phyloP scores from a whole-genome alignment of 1,140 invertebrate species.

The Bacillus rossius region DNA sequence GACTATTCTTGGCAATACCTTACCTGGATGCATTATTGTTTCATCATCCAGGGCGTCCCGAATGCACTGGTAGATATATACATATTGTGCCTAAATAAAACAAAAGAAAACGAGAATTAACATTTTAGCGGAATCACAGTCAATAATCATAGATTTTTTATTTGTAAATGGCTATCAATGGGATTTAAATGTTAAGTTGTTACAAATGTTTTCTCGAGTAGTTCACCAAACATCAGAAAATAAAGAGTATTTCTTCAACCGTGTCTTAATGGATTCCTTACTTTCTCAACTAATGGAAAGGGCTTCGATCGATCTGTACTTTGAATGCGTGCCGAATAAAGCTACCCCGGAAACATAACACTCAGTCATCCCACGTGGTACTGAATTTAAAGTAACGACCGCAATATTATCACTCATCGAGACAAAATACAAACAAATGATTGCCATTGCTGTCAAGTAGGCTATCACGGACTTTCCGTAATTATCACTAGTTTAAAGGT shows the following conservation, averaged over 20 bases:
- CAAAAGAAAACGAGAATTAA: background rate
- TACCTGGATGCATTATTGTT: background rate
- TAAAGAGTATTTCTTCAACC: background rate
- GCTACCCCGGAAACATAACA: no score
- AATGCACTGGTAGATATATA: conserved; percentile 11
- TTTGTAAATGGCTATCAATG: background rate
- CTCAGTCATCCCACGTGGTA: no score
- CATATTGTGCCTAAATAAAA: conserved; percentile 9
- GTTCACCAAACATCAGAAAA: background rate
- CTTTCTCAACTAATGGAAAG: background rate
- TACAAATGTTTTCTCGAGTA: background rate
- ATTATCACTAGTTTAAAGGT: no score
- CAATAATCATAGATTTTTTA: background rate
- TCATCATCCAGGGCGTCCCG: conserved; percentile 9
- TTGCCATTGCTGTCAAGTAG: no score
- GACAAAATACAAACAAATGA: no score
- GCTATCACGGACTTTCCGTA: no score
- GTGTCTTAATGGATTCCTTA: background rate
- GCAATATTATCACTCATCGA: no score
- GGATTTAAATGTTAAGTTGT: background rate
- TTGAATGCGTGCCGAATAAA: no score
- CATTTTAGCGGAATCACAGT: background rate
- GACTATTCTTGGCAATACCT: no score
- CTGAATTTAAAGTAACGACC: no score
- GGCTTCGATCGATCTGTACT: no score